A percentile compares a stretch with the other conserved stretches of the same genome.
These are phyloP conservation scores for Minunthozetes semirufus DNA, from an alignment of 2,888 invertebrate species.

Conservation along the genomic window DNA sequence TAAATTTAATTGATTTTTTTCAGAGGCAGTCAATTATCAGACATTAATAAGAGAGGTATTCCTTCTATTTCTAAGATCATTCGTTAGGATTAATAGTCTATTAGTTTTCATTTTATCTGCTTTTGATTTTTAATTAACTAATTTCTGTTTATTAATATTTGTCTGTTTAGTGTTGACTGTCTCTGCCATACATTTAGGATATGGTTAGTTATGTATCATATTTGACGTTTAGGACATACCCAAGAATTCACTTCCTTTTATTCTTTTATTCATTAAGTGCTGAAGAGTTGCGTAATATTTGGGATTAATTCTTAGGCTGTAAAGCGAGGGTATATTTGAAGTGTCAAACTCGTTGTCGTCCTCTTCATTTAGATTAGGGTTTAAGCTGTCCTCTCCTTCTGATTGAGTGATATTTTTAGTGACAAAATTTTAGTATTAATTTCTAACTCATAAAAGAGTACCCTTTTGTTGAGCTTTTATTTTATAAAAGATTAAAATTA, in stretches of 20 bases:
- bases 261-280: constrained; percentile 38
- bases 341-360: constrained; percentile 3
- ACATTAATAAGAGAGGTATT: too few species aligned
- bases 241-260: constrained; percentile 38
- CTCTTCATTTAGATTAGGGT: constrained; percentile 20
- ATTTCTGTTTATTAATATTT: too few species aligned
- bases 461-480: too few species aligned
- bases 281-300: constrained; percentile 14
- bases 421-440: not conserved
- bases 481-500: too few species aligned
- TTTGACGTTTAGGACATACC: constrained; percentile 25
- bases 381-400: constrained; percentile 22
- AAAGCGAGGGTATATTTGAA: constrained; percentile 7
- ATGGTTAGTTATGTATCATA: not conserved
- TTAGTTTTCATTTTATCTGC: not conserved
- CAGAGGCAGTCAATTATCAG: too few species aligned
- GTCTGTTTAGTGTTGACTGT: too few species aligned
- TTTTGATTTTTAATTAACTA: not conserved
- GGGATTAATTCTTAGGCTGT: constrained; percentile 21
- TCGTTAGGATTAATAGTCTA: not conserved
- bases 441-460: too few species aligned
- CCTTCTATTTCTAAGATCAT: too few species aligned
- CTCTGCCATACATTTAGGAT: not conserved
- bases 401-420: not conserved
- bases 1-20: too few species aligned